A percentile compares a stretch with the other conserved stretches of the same genome.
phyloP scores from a whole-genome alignment of 2,888 invertebrate species.

The Epirrhoe alternata region DNA sequence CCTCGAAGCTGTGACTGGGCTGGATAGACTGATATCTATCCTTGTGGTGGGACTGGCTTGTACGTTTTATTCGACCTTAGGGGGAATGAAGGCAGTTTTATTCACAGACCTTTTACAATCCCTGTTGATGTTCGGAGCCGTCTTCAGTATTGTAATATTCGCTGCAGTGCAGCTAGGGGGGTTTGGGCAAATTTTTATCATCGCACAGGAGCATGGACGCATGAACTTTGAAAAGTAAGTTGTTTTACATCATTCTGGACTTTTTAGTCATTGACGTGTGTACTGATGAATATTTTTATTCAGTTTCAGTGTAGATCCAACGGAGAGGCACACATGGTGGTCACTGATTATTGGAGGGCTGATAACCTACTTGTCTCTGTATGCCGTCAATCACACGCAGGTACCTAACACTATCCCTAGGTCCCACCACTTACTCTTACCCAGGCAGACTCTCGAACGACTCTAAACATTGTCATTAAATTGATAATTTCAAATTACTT shows the following conservation, averaged over 20 bases:
- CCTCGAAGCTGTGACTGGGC: slow-evolving; percentile 93
- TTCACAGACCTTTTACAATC: slow-evolving; percentile 95
- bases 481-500: too few species aligned
- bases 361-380: slow-evolving; percentile 91
- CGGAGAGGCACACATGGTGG: slow-evolving; percentile 93
- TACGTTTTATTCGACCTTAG: slow-evolving; percentile 94
- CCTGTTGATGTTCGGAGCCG: slow-evolving; percentile 92
- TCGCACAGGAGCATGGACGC: slow-evolving; percentile 88
- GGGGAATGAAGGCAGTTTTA: slow-evolving; percentile 96
- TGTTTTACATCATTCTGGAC: neutral
- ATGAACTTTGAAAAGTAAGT: slow-evolving; percentile 89
- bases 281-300: slow-evolving; percentile 40
- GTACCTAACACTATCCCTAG: slow-evolving; percentile 54
- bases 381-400: slow-evolving; percentile 95
- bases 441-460: too few species aligned
- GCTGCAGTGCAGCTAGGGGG: slow-evolving; percentile 90
- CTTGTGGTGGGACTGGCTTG: slow-evolving; percentile 91
- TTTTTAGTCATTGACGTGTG: neutral
- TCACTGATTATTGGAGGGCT: slow-evolving; percentile 92
- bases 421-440: neutral
- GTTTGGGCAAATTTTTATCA: slow-evolving; percentile 88
- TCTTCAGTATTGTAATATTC: slow-evolving; percentile 91
- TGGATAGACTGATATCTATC: slow-evolving; percentile 89
- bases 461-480: too few species aligned
- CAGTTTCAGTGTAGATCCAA: slow-evolving; percentile 92